Evolutionary conservation across 2,888 invertebrate genomes (phyloP), one percentile per base, ranked within the genome.

Genomic region (Drosophila seclusa): DNA sequence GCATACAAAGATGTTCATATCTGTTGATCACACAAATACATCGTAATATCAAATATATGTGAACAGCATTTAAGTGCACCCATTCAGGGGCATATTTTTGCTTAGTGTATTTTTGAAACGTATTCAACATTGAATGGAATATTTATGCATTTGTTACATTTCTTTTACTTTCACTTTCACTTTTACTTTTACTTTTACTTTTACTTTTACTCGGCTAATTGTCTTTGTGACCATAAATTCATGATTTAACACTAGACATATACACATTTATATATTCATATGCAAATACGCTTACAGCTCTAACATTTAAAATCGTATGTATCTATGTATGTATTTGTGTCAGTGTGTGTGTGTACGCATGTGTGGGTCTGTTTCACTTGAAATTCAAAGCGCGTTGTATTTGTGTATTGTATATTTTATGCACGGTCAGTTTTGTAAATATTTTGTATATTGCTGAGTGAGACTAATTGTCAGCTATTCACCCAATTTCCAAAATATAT

Each of bases 221-320:
- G 78, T 76, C 73, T 32, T 63, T 49, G 52, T 67, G 68, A 73
- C 76, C 36, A 62, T 73, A 76, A 76, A 76, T 76, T 76, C 76
- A 73, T 76, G 55, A 53, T 64, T 76, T 61, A 71, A 49, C 24
- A 34, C 38, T 78, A 78, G 67, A 76, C 78, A 79, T 53, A 48
- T 64, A 67, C 32, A 79, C 58, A 62, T 68, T 53, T 34, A 68
- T 67, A 29, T 48, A 21, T 62, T 61, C 45, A 57, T 69, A 54
- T 61, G 60, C 50, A 55, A 66, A 48, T 50, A 63, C 29, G 60
- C 76, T 78, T 76, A 76, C 24, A 66, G 65, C 58, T 75, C 63
- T 75, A 75, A 70, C 80, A 79, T 79, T 79, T 77, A 75, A 79
- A 77, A 79, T 79, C 63, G 50, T 53, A 13, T 38, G n/a, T 38